Conservation (phyloP, 2,797 vertebrate species). For the Thaleichthys pacificus region DNA sequence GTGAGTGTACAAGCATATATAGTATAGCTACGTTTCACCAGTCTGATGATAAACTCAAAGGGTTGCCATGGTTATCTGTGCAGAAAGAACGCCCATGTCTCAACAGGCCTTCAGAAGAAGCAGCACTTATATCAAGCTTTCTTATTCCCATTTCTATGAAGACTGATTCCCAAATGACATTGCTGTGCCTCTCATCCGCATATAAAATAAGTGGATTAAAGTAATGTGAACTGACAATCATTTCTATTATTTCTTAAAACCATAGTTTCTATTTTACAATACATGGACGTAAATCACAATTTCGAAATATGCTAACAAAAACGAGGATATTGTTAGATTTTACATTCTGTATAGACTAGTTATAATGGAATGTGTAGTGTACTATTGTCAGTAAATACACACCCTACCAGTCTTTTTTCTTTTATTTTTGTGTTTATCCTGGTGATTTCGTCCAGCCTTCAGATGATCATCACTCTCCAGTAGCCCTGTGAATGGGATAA, state of each 20-base stretch:
- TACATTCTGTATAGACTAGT: too few species aligned
- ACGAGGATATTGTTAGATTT: too few species aligned
- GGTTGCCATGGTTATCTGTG: conserved; percentile 43
- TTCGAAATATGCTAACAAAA: not conserved
- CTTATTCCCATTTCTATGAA: conserved; percentile 8
- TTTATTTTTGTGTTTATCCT: not conserved
- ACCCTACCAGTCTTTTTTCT: not conserved
- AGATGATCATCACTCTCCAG: not conserved
- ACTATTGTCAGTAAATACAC: too few species aligned
- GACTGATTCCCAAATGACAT: conserved; percentile 6
- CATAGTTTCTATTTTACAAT: not conserved
- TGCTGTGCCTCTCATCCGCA: not conserved
- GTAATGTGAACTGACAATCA: too few species aligned
- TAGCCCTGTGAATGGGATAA: not conserved
- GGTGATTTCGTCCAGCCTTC: not conserved
- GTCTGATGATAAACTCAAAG: conserved; percentile 30
- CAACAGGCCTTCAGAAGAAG: not conserved
- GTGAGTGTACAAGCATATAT: not conserved
- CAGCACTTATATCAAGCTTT: conserved; percentile 14
- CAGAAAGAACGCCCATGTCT: too few species aligned
- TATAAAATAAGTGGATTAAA: not conserved
- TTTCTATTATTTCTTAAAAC: not conserved
- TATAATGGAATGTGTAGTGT: not conserved
- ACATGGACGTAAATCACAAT: not conserved
- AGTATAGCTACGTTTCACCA: not conserved